Base-by-base conservation (phyloP, 2,888 invertebrate species). In the Deilephila porcellus region DNA sequence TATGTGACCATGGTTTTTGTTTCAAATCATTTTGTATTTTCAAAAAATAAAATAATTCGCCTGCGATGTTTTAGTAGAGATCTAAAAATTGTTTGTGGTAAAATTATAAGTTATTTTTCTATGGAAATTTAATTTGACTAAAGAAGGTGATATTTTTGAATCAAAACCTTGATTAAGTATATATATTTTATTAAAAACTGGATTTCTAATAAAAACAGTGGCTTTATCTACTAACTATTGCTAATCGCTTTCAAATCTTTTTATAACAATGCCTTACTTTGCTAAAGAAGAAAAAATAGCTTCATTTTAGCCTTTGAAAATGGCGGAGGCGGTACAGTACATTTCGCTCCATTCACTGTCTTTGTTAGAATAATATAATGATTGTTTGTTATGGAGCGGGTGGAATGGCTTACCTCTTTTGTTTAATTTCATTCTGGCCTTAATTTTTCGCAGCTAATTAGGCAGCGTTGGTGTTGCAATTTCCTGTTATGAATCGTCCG, bases 361-460 rank as follows among this genome's bases (percentile, higher is more conserved):
- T n/a, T 56, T 56, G 56, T 56, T 17, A 56, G 56, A 56, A n/a
- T 56, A 56, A 6, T 56, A 56, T 56, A 56, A 56, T 56, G 56
- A 56, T 37, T 56, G 20, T 67, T 67, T 25, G 32, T 25, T 5
- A 59, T 34, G 25, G 59, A 60, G 37, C 45, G 52, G 8, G 52
- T 5, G 73, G 19, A 67, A 45, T 63, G 20, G 71, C 25, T 34
- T 59, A n/a, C 45, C 74, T 76, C 72, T 79, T 79, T 76, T 72
- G 76, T 77, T 78, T 76, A 75, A 76, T 80, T 77, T 72, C 75
- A 76, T 77, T 80, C 72, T 74, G 60, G 74, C 75, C 76, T 71
- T 74, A 72, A 71, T 77, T 82, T 78, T 81, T 79, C 72, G 32
- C 56, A 59, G 72, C 71, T 82, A 82, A 82, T 81, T 80, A 78